Evolutionary conservation across 2,888 invertebrate species (phyloP).

Genomic region (Tipula unca): DNA sequence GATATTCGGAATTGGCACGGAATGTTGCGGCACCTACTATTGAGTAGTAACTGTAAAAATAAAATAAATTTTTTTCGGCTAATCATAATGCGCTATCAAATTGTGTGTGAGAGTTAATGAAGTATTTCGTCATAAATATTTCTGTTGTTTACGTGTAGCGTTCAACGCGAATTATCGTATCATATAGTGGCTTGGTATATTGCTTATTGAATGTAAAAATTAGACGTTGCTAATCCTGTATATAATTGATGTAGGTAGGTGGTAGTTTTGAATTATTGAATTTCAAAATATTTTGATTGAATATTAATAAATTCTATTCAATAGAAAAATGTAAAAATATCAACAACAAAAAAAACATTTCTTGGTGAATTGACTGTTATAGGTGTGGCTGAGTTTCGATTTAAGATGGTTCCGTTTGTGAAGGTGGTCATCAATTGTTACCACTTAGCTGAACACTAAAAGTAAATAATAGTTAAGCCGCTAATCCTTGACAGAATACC

Average conservation of each 20-base stretch:
- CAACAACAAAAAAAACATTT: no score
- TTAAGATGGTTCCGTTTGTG: no score
- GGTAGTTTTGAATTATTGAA: neutral
- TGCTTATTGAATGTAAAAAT: neutral
- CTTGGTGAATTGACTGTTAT: no score
- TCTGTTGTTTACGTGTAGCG: neutral
- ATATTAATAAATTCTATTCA: no score
- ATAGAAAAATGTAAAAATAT: no score
- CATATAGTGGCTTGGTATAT: neutral
- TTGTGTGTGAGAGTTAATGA: neutral
- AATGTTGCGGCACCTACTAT: slow-evolving; percentile 73
- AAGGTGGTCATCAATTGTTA: no score
- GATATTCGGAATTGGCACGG: slow-evolving; percentile 76
- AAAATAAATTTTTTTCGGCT: neutral
- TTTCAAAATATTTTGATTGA: no score
- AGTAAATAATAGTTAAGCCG: no score
- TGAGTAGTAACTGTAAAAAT: slow-evolving; percentile 47
- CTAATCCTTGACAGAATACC: no score
- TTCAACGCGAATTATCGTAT: neutral
- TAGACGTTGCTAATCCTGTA: neutral
- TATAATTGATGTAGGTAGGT: neutral
- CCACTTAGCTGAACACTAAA: no score
- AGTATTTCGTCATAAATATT: neutral
- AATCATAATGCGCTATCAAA: neutral
- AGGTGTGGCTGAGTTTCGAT: no score